Evolutionary conservation across 1,140 invertebrate genomes (phyloP).

Genomic region (Sweltsa coloradensis): DNA sequence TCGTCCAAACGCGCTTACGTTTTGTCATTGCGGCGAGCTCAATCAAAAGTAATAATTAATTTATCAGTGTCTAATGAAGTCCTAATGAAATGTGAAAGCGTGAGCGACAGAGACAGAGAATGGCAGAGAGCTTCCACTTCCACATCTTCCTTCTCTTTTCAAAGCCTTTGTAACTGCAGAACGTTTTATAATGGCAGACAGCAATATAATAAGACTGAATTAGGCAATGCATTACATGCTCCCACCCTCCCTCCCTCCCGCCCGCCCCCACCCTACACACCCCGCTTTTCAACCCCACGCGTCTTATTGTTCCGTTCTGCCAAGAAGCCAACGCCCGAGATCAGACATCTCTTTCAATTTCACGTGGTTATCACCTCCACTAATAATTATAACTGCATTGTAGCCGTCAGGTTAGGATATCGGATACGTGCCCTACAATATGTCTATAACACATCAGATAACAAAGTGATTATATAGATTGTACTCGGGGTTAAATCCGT

Average conservation of each 20-base stretch:
- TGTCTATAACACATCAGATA: too few relatives aligned
- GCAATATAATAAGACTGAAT: slow-evolving; percentile 5
- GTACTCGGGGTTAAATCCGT: too few relatives aligned
- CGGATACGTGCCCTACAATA: too few relatives aligned
- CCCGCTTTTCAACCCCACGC: too few relatives aligned
- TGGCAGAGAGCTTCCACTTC: not conserved
- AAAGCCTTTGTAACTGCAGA: not conserved
- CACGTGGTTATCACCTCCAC: too few relatives aligned
- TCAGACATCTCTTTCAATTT: too few relatives aligned
- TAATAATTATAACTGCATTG: too few relatives aligned
- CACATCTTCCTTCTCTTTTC: not conserved
- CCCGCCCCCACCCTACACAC: too few relatives aligned
- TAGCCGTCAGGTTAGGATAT: too few relatives aligned
- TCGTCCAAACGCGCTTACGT: not conserved
- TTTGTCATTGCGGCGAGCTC: slow-evolving; percentile 12
- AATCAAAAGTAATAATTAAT: slow-evolving; percentile 19
- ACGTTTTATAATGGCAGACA: slow-evolving; percentile 2
- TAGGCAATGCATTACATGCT: not conserved
- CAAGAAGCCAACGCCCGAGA: too few relatives aligned
- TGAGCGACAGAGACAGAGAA: not conserved
- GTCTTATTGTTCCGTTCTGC: too few relatives aligned
- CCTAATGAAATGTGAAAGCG: slow-evolving; percentile 15
- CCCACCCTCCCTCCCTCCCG: not conserved
- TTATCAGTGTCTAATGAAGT: slow-evolving; percentile 19
- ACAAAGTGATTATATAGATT: too few relatives aligned